Evolutionary conservation across 2,797 vertebrate species (phyloP), one percentile per base, ranked within the genome.

Genomic region (Spheniscus humboldti): DNA sequence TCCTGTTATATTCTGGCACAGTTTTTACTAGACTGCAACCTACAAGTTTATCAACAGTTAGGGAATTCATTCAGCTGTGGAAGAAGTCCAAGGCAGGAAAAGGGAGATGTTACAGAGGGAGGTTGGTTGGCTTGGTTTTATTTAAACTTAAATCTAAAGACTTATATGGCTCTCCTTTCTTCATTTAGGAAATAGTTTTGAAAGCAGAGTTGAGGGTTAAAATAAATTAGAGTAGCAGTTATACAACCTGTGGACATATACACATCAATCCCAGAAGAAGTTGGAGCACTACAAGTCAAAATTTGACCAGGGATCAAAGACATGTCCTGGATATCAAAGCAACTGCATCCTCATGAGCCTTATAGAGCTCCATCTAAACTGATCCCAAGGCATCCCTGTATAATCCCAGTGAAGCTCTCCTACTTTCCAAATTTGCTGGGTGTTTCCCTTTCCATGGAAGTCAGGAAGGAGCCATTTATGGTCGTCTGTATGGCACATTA

Each of bases 161-260:
- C 8, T n/a, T 67, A 9, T 9, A 64, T 13, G 13, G 1, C 6
- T 68, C 11, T 88, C 4, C 9, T 72, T 50, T 88, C n/a, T 10
- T 31, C 12, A 11, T 76, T 69, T 55, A 71, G 23, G 45, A 85
- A 85, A 73, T 4, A 50, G 5, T 10, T 20, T 20, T 52, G 4
- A 2, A n/a, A 27, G 11, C 11, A 60, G 4, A 2, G 4, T 33
- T 57, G 52, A 66, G 2, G 8, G 10, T 47, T 76, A 80, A 76
- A 82, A 85, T 37, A 47, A 64, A 41, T 60, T 30, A 41, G 0
- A 43, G 19, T 16, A 59, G 9, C 17, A 28, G 11, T 27, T 73
- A 33, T 30, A 19, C 14, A 35, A 7, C 25, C 6, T 62, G 8
- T 28, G 20, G 37, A 48, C 1, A 0, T 2, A 6, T 6, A 45